Evolutionary conservation across 2,888 invertebrate species (phyloP).

Genomic region (Arctia plantaginis): DNA sequence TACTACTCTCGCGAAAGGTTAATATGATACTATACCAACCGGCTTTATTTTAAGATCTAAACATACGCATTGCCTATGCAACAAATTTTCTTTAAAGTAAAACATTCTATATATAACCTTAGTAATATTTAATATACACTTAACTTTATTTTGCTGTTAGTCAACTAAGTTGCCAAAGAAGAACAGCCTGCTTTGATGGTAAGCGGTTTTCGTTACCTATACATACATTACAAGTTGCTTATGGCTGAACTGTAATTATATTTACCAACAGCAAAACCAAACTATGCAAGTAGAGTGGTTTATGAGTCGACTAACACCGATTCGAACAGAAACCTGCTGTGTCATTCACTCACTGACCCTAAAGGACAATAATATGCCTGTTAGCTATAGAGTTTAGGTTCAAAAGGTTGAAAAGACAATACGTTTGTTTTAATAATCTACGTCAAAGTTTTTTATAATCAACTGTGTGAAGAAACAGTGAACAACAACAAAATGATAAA

Average conservation of each 20-base stretch:
- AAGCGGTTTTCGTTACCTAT: neutral
- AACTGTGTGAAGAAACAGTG: neutral
- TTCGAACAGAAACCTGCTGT: neutral
- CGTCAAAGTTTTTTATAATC: neutral
- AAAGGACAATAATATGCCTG: too few relatives aligned
- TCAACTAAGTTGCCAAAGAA: neutral
- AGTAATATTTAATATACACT: neutral
- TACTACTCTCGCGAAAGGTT: neutral
- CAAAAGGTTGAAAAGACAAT: neutral
- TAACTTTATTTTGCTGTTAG: neutral
- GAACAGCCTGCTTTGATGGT: neutral
- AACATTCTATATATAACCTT: too few relatives aligned
- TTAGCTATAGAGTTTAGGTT: neutral
- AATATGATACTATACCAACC: too few relatives aligned
- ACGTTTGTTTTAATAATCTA: neutral
- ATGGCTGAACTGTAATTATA: neutral
- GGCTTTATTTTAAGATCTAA: too few relatives aligned
- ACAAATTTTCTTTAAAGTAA: too few relatives aligned
- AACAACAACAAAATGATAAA: neutral
- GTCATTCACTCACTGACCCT: too few relatives aligned
- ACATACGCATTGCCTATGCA: neutral
- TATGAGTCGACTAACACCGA: neutral
- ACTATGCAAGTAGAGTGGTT: neutral
- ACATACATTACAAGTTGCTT: neutral
- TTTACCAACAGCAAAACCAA: neutral